These are phyloP conservation scores for Nemapogon koenigi DNA, from an alignment of 2,888 invertebrate species.

Conservation along the genomic window DNA sequence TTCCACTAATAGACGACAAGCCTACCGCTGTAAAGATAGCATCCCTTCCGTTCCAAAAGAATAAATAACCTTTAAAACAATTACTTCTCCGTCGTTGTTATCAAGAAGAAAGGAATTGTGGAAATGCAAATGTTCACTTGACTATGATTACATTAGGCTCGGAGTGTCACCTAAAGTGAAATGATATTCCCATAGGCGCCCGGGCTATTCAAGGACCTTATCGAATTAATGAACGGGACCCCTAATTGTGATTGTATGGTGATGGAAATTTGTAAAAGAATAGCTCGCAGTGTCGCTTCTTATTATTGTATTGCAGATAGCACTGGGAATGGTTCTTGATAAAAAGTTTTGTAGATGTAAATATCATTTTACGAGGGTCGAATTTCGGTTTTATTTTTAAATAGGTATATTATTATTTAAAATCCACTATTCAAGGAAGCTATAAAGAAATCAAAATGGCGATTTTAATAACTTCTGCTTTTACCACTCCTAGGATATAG, in stretches of 20 bases:
- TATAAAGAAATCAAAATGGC: too few species aligned
- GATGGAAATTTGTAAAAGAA: conserved; percentile 26
- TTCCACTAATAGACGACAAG: too few species aligned
- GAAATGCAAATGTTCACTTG: conserved; percentile 3
- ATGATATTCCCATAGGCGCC: conserved; percentile 11
- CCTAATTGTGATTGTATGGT: conserved; percentile 58
- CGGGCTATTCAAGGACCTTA: conserved; percentile 25
- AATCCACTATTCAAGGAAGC: too few species aligned
- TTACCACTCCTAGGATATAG: too few species aligned
- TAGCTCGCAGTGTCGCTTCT: background rate
- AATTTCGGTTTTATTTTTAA: too few species aligned
- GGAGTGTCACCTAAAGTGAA: conserved; percentile 10
- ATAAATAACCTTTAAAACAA: too few species aligned
- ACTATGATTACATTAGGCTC: conserved; percentile 11
- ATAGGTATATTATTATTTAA: too few species aligned
- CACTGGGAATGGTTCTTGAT: too few species aligned
- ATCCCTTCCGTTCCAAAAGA: background rate
- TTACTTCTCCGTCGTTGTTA: background rate
- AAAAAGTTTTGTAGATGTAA: too few species aligned
- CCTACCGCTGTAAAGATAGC: background rate
- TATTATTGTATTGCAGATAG: too few species aligned
- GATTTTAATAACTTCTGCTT: too few species aligned
- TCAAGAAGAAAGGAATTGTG: background rate
- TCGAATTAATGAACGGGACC: conserved; percentile 33
- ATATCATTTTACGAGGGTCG: too few species aligned